Evolutionary conservation across 2,113 vertebrate species (phyloP).

Genomic region (Cephalopholis sonnerati): DNA sequence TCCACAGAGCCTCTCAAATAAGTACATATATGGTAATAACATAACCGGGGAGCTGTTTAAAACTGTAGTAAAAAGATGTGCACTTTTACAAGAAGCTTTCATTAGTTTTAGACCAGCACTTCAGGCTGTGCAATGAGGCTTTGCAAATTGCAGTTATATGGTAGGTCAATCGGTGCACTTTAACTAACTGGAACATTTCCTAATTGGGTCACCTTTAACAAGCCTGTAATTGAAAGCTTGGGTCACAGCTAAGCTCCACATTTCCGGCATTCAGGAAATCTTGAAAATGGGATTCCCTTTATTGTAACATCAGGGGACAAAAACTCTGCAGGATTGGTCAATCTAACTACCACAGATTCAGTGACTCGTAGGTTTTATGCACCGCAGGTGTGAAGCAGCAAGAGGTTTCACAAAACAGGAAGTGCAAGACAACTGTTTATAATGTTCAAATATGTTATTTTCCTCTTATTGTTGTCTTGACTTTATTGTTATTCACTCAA

Average conservation of each 20-base stretch:
- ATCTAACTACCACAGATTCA: background rate
- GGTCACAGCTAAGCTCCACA: background rate
- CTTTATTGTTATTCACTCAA: background rate
- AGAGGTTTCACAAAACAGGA: background rate
- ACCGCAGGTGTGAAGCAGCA: background rate
- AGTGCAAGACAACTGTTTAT: background rate
- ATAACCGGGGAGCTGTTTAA: too few species aligned
- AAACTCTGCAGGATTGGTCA: background rate
- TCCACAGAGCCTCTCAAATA: background rate
- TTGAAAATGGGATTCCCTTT: background rate
- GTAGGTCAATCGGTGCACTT: background rate
- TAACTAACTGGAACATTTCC: background rate
- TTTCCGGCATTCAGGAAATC: background rate
- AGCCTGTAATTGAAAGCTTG: slow-evolving; percentile 3
- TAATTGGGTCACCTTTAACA: background rate
- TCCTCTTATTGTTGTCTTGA: too few species aligned
- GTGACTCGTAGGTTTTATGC: background rate
- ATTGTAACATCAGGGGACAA: background rate
- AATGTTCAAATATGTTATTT: background rate
- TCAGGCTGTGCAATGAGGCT: background rate
- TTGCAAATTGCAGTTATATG: background rate
- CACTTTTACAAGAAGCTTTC: background rate
- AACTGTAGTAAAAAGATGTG: background rate
- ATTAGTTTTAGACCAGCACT: background rate
- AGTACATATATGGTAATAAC: background rate